Evolutionary conservation across 2,888 invertebrate genomes (phyloP), one percentile per base, ranked within the genome.

Genomic region (Torymus auratus): DNA sequence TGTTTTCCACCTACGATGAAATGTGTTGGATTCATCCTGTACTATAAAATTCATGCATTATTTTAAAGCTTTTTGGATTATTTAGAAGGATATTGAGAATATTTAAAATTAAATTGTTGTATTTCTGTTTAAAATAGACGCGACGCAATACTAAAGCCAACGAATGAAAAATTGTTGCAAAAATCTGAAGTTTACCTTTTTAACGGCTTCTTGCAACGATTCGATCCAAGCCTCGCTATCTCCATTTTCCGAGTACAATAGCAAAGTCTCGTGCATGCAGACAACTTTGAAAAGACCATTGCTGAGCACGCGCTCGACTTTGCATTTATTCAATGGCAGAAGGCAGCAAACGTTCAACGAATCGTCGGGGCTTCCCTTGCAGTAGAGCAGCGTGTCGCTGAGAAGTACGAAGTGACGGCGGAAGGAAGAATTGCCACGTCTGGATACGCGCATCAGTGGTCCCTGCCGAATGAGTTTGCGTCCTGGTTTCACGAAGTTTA

Each of bases 341-440:
- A 95, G 93, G 86, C 94, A 94, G 81, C 93, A 93, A 84, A 95
- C 94, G 85, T 93, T 93, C 7, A 95, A 87, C 0, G 94, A 93
- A 85, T 93, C 93, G 13, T 93, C 92, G 52, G 93, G 92, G 2
- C 92, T 91, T 0, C 93, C 92, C 91, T 95, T 96, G 86, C 95
- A 95, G 86, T 95, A 95, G 88, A 96, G 92, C 64, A 96, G 91
- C 85, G 95, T 94, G 86, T 96, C 96, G 15, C 93, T 95, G 91
- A 95, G 93, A 15, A 96, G 91, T 83, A 95, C 93, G 82, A 95
- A 94, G 87, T 95, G 94, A 10, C 95, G 87, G 89, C 89, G 74
- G 67, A 87, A 87, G 20, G 87, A 87, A 50, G 89, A 89, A 78
- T 90, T 89, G 5, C 92, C 92, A 83, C 90, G 91, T 58, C 91